Conservation (phyloP, 2,888 invertebrate genomes). For the Pristionchus exspectatus region DNA sequence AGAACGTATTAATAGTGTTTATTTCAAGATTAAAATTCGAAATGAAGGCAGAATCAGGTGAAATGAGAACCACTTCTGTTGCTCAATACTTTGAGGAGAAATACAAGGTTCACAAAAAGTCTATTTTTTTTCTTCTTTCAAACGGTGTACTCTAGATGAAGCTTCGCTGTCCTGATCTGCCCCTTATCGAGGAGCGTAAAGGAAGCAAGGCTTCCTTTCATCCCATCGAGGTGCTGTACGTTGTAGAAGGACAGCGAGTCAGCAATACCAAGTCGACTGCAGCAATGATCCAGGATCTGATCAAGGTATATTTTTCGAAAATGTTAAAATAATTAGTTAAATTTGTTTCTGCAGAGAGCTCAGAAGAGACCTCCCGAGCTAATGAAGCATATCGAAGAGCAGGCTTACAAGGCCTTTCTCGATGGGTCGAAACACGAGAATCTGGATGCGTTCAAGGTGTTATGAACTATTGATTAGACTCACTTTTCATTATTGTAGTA, state of each 20-base stretch:
- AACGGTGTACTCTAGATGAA: neutral
- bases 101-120: slow-evolving; percentile 20
- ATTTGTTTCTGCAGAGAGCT: slow-evolving; percentile 50
- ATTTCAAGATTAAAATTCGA: slow-evolving; percentile 11
- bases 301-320: neutral
- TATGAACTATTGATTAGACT: slow-evolving; percentile 48
- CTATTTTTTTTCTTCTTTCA: neutral
- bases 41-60: slow-evolving; percentile 11
- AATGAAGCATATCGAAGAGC: slow-evolving; percentile 52
- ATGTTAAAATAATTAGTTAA: neutral
- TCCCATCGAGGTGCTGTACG: slow-evolving; percentile 57
- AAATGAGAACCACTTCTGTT: neutral
- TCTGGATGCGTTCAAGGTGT: slow-evolving; percentile 46
- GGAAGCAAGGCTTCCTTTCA: slow-evolving; percentile 37
- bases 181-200: slow-evolving; percentile 23
- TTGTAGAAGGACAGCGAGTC: slow-evolving; percentile 59
- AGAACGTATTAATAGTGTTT: neutral
- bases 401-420: slow-evolving; percentile 52
- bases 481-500: neutral
- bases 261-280: slow-evolving; percentile 54
- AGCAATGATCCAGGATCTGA: slow-evolving; percentile 50
- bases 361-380: slow-evolving; percentile 58
- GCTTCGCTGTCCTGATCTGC: slow-evolving; percentile 47
- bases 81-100: slow-evolving; percentile 34
- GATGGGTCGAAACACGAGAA: slow-evolving; percentile 50